phyloP scores from a whole-genome alignment of 2,888 invertebrate genomes.

The Falcaria lacertinaria region DNA sequence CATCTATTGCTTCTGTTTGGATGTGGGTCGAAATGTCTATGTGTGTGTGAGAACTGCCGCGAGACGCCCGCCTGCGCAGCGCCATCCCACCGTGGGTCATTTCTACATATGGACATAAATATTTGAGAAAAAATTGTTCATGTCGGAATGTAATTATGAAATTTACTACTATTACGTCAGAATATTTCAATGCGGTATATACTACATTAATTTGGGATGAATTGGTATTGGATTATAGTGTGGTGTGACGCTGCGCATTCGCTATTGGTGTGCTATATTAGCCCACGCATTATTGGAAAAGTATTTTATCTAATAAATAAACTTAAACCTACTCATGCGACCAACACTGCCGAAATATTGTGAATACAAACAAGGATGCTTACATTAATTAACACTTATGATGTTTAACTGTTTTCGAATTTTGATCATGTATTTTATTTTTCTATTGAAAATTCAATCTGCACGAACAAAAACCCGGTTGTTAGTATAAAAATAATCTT shows the following conservation, averaged over 20 bases:
- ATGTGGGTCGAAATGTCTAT: constrained; percentile 84
- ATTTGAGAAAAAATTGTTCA: constrained; percentile 21
- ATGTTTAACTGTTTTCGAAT: constrained; percentile 68
- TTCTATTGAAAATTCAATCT: constrained; percentile 64
- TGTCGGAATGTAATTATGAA: not conserved
- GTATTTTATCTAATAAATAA: constrained; percentile 73
- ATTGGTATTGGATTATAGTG: constrained; percentile 17
- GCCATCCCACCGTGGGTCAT: constrained; percentile 31
- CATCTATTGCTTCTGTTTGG: constrained; percentile 91
- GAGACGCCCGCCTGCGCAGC: constrained; percentile 54
- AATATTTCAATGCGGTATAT: not conserved
- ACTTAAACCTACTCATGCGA: constrained; percentile 68
- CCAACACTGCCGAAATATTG: constrained; percentile 66
- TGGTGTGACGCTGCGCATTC: constrained; percentile 47
- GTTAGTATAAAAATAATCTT: constrained; percentile 78
- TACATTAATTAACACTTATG: constrained; percentile 58
- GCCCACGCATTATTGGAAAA: constrained; percentile 63
- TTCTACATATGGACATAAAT: not conserved
- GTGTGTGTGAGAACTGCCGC: constrained; percentile 84
- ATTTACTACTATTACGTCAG: too few species aligned
- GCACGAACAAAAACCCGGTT: constrained; percentile 76
- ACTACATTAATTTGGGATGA: constrained; percentile 3
- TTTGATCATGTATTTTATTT: constrained; percentile 56
- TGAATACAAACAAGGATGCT: constrained; percentile 68
- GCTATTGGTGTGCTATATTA: constrained; percentile 26